phyloP scores from a whole-genome alignment of 1,140 invertebrate species.

The Argopecten irradians region DNA sequence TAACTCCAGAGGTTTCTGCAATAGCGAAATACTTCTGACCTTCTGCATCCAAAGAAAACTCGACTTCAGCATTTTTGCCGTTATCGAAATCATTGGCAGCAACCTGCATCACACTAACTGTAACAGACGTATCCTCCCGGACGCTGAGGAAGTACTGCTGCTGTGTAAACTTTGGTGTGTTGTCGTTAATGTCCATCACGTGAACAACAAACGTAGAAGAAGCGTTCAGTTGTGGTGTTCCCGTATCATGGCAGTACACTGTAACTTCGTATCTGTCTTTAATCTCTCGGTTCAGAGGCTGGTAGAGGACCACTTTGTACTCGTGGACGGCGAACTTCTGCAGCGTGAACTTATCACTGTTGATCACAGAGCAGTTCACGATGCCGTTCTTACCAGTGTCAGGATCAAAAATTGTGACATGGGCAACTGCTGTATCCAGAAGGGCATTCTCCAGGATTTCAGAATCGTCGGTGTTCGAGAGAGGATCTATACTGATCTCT shows the following conservation, averaged over 20 bases:
- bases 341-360: conserved; percentile 57
- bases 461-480: conserved; percentile 53
- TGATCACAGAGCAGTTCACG: conserved; percentile 60
- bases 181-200: conserved; percentile 94
- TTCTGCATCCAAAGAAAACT: conserved; percentile 59
- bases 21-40: conserved; percentile 46
- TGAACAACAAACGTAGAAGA: conserved; percentile 93
- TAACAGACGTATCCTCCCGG: conserved; percentile 82
- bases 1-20: conserved; percentile 53
- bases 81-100: conserved; percentile 93
- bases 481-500: conserved; percentile 62
- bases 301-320: conserved; percentile 66
- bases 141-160: conserved; percentile 40
- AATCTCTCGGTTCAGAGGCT: conserved; percentile 59
- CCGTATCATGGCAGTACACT: conserved; percentile 80
- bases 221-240: conserved; percentile 86
- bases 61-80: conserved; percentile 85
- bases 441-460: conserved; percentile 61
- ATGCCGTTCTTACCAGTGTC: conserved; percentile 66
- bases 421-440: conserved; percentile 61
- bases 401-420: conserved; percentile 62
- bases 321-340: conserved; percentile 58
- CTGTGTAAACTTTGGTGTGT: conserved; percentile 85
- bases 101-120: conserved; percentile 84
- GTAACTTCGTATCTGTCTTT: conserved; percentile 49